Conservation (phyloP, 2,888 invertebrate genomes). For the Teleiodes luculella region DNA sequence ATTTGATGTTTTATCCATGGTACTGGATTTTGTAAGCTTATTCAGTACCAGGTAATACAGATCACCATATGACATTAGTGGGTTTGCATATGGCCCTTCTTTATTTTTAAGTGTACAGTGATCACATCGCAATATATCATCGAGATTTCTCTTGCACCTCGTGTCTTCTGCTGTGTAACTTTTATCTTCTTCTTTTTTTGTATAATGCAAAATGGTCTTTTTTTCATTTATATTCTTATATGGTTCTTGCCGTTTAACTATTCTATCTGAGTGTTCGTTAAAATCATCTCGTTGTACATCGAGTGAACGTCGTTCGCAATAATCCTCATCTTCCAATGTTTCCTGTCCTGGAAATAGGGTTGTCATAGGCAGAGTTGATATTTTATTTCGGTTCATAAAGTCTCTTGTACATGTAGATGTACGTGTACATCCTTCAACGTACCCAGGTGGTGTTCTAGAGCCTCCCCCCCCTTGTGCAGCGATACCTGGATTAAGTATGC, state of each 20-base stretch:
- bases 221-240: too few species aligned
- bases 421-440: slow-evolving; percentile 65
- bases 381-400: slow-evolving; percentile 57
- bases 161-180: background rate
- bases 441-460: slow-evolving; percentile 60
- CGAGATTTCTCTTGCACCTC: background rate
- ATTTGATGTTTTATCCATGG: slow-evolving; percentile 23
- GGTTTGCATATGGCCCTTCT: slow-evolving; percentile 11
- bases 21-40: slow-evolving; percentile 34
- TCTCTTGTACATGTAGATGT: slow-evolving; percentile 69
- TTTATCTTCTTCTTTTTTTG: background rate
- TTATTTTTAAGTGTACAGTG: slow-evolving; percentile 10
- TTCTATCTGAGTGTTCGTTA: slow-evolving; percentile 16
- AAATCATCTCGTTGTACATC: slow-evolving; percentile 46
- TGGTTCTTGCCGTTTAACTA: background rate
- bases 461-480: slow-evolving; percentile 34
- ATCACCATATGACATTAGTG: slow-evolving; percentile 35
- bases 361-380: slow-evolving; percentile 15
- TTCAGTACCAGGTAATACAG: slow-evolving; percentile 38
- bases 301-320: slow-evolving; percentile 61
- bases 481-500: slow-evolving; percentile 23
- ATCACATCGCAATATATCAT: background rate
- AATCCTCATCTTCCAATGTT: slow-evolving; percentile 52
- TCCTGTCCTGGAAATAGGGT: slow-evolving; percentile 14
- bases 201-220: background rate